phyloP scores from a whole-genome alignment of 2,888 invertebrate species.

The Celastrina argiolus region DNA sequence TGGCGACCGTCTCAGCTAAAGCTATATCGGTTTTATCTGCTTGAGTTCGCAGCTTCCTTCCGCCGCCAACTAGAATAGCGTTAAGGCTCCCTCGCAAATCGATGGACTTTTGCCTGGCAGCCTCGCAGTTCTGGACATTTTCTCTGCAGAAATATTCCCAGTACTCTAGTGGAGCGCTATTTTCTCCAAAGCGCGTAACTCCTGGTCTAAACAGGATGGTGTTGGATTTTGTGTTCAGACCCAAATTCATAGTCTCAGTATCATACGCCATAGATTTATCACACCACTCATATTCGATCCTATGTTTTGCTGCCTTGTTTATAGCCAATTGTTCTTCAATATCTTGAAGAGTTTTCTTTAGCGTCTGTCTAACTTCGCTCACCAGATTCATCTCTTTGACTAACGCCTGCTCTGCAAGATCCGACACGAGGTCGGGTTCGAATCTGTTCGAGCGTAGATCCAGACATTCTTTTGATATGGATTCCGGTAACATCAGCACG shows the following conservation, averaged over 20 bases:
- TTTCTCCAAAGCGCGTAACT: slow-evolving; percentile 86
- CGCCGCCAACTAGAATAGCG: slow-evolving; percentile 84
- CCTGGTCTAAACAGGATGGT: slow-evolving; percentile 89
- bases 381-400: slow-evolving; percentile 85
- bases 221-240: slow-evolving; percentile 82
- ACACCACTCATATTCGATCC: slow-evolving; percentile 94
- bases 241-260: slow-evolving; percentile 83
- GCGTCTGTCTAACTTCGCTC: slow-evolving; percentile 80
- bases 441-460: slow-evolving; percentile 83
- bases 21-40: slow-evolving; percentile 89
- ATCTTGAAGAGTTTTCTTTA: slow-evolving; percentile 80
- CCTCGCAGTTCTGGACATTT: slow-evolving; percentile 85
- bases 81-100: slow-evolving; percentile 84
- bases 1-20: slow-evolving; percentile 84
- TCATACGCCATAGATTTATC: slow-evolving; percentile 90
- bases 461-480: slow-evolving; percentile 86
- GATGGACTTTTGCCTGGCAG: slow-evolving; percentile 85
- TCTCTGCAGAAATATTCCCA: slow-evolving; percentile 92
- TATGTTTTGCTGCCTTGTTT: slow-evolving; percentile 88
- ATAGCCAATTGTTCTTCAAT: slow-evolving; percentile 84
- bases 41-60: slow-evolving; percentile 88
- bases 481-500: slow-evolving; percentile 83
- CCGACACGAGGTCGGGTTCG: slow-evolving; percentile 85
- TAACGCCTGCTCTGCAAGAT: slow-evolving; percentile 86
- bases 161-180: slow-evolving; percentile 82